A percentile compares a stretch with the other conserved stretches of the same genome.
Evolutionary conservation across 1,140 invertebrate species (phyloP).

Genomic region (Drosophila persimilis): DNA sequence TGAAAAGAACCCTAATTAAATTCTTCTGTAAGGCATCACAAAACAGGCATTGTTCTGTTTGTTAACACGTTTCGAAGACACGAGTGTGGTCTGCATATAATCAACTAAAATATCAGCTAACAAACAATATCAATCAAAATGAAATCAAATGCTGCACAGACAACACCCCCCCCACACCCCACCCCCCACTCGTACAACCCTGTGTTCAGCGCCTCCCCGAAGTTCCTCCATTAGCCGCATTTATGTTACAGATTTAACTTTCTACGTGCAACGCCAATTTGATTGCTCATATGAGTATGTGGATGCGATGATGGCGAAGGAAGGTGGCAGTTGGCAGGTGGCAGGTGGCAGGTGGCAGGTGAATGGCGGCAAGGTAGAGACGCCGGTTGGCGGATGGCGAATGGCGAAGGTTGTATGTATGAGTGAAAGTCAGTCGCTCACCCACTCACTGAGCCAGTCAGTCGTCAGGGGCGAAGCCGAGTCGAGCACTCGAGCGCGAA

Average conservation of each 20-base stretch:
- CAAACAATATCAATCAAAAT: constrained; percentile 73
- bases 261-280: constrained; percentile 62
- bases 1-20: constrained; percentile 10
- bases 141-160: constrained; percentile 44
- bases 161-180: background rate
- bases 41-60: background rate
- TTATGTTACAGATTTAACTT: constrained; percentile 59
- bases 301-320: background rate
- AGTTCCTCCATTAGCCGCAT: constrained; percentile 23
- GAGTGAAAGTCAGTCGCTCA: constrained; percentile 7
- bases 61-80: constrained; percentile 12
- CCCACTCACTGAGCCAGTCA: constrained; percentile 20
- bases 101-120: constrained; percentile 65
- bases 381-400: background rate
- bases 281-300: constrained; percentile 42
- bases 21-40: background rate
- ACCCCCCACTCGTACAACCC: background rate
- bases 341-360: background rate
- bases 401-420: background rate
- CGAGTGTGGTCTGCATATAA: constrained; percentile 41
- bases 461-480: constrained; percentile 14
- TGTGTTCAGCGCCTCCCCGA: background rate
- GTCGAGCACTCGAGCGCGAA: constrained; percentile 60
- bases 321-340: no score
- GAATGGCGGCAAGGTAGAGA: constrained; percentile 21